Evolutionary conservation across 2,888 invertebrate genomes (phyloP).

Genomic region (Nomada flava): DNA sequence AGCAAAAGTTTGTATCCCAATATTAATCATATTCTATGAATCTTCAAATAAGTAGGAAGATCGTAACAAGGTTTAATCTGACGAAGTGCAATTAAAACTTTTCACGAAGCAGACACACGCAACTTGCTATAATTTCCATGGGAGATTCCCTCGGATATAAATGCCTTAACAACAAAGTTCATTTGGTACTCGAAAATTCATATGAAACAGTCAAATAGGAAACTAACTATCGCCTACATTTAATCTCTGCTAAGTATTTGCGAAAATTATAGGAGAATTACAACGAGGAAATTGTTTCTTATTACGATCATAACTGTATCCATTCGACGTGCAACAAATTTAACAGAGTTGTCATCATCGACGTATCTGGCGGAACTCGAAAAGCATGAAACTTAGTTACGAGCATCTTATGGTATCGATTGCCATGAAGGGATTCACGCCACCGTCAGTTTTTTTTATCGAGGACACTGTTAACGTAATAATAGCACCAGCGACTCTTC

Average conservation of each 20-base stretch:
- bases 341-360: background rate
- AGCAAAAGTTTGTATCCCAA: no score
- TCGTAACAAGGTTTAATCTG: background rate
- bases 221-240: no score
- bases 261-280: background rate
- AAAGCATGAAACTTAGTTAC: constrained; percentile 56
- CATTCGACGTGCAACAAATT: constrained; percentile 13
- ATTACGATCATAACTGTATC: background rate
- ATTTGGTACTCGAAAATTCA: background rate
- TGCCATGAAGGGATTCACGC: constrained; percentile 24
- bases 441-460: constrained; percentile 54
- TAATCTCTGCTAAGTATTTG: no score
- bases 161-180: background rate
- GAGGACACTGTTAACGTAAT: constrained; percentile 31
- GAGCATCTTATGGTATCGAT: constrained; percentile 53
- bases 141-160: background rate
- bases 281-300: background rate
- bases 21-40: no score
- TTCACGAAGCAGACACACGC: background rate
- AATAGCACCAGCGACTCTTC: constrained; percentile 32
- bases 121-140: background rate
- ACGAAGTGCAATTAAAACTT: background rate
- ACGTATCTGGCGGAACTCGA: constrained; percentile 33
- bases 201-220: no score
- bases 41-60: background rate